Base-by-base conservation (phyloP, 2,797 vertebrate species). In the Acanthiza pusilla region DNA sequence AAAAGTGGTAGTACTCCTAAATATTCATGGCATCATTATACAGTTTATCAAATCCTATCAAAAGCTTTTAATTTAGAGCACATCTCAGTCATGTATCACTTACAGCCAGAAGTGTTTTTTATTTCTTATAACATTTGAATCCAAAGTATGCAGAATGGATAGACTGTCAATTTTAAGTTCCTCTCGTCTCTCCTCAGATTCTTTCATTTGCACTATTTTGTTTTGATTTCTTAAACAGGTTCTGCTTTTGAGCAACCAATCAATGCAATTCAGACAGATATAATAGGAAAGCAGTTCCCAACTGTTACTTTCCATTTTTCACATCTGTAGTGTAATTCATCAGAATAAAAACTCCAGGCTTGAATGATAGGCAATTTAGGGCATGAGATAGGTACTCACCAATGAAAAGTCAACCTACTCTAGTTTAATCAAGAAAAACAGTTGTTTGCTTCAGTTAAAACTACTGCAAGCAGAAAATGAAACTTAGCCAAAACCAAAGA, bases 41-140 rank as follows among this genome's bases (percentile, higher is more conserved):
- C 22, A 57, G 26, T 73, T 82, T 82, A 91, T 77, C 79, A 91
- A 73, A 84, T 85, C 67, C 34, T n/a, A n/a, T n/a, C n/a, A n/a
- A 93, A 90, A 92, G 63, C 60, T 95, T 92, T 93, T 96, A 88
- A 90, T 93, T 93, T 91, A 93, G 76, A 84, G 58, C 25, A 66
- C 62, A 88, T 51, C 40, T 86, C 66, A 51, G 78, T 67, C 55
- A 21, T 85, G 68, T 67, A 88, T 91, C 70, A 86, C 30, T 63
- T 81, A 23, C 71, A 93, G 60, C 62, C 74, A 84, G 63, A 92
- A 95, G 58, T 60, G 57, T 0, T 2, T 83, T 88, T 80, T 60
- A 54, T 83, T 94, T 89, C 60, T 92, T 89, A 73, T 76, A 63
- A 63, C 21, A 21, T 79, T 92, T 80, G 72, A 91, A 83, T 77